Base-by-base conservation (phyloP, 2,888 invertebrate species). In the Apoderus coryli region DNA sequence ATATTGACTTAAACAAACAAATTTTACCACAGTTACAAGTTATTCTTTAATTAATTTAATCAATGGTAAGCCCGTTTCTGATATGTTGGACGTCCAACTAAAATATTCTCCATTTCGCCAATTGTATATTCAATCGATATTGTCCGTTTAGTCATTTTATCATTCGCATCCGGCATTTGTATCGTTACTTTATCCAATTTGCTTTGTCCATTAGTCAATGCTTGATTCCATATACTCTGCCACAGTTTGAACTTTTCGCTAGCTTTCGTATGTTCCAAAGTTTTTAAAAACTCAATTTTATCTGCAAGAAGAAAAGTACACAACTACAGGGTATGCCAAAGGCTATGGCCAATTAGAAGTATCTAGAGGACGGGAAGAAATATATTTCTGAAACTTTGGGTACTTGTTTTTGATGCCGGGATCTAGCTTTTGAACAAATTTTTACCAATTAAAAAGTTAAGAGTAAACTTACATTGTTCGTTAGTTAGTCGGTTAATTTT, bases 211-310 rank as follows among this genome's bases (percentile, higher is more conserved):
- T 53, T 52, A 3, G 44, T 47, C 32, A 50, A 45, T 3, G 56
- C 56, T 38, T 55, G 54, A 5, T 45, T 47, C 49, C 53, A 52
- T 16, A 57, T 54, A 32, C 46, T 56, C 13, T 50, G 44, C 54
- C 56, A 56, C 10, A 57, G 40, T 24, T 41, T 39, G 13, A 42
- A 36, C 35, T 52, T 52, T 37, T 52, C 53, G 1, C 45, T 40
- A 24, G 48, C 49, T 29, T 53, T 52, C 1, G 50, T 51, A 24
- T 47, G 50, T 6, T 49, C 43, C 12, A 57, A 32, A 1, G 48
- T 48, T 36, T 47, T 49, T 25, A 52, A 33, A 36, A 56, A 55
- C 32, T 52, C 50, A 13, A 45, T 31, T 42, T 53, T 53, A 33
- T 54, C 38, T 37, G 25, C 25, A 38, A 32, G 25, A 10, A 28